Conservation (phyloP, 2,113 vertebrate species). For the Muscicapa adusta region DNA sequence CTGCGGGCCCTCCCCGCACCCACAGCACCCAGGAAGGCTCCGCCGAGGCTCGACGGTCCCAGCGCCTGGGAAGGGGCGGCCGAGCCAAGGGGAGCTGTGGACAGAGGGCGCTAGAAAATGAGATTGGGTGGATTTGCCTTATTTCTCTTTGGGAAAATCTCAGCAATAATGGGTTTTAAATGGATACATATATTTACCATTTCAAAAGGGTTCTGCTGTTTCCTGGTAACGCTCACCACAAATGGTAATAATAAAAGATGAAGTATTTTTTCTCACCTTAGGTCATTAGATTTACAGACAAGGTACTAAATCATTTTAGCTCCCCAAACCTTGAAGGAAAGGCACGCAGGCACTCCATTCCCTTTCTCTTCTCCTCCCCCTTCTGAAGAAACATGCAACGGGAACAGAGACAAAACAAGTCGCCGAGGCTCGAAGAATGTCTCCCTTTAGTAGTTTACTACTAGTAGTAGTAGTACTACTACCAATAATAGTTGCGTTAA, state of each 20-base stretch:
- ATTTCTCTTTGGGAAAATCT: conserved; percentile 31
- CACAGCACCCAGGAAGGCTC: background rate
- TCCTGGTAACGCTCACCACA: conserved; percentile 56
- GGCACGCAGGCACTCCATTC: background rate
- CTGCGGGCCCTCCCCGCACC: background rate
- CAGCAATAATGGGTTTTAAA: conserved; percentile 55
- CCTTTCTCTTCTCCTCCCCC: background rate
- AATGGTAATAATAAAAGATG: conserved; percentile 67
- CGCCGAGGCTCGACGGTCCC: background rate
- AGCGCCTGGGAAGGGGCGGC: background rate
- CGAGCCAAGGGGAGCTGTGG: background rate
- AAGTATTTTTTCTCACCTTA: conserved; percentile 65
- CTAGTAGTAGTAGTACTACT: background rate
- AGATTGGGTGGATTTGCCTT: background rate
- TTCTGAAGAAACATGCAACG: conserved; percentile 17
- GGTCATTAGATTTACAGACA: conserved; percentile 65
- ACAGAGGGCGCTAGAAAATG: conserved; percentile 40
- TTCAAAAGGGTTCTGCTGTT: conserved; percentile 57
- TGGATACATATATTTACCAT: conserved; percentile 55
- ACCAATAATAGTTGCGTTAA: conserved; percentile 20
- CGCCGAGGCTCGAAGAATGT: background rate
- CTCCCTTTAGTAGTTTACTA: conserved; percentile 47
- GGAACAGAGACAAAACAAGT: conserved; percentile 44
- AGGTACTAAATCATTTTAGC: conserved; percentile 59
- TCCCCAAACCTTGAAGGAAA: conserved; percentile 38